Conservation (phyloP, 2,888 invertebrate genomes). For the Cheilosia vernalis region DNA sequence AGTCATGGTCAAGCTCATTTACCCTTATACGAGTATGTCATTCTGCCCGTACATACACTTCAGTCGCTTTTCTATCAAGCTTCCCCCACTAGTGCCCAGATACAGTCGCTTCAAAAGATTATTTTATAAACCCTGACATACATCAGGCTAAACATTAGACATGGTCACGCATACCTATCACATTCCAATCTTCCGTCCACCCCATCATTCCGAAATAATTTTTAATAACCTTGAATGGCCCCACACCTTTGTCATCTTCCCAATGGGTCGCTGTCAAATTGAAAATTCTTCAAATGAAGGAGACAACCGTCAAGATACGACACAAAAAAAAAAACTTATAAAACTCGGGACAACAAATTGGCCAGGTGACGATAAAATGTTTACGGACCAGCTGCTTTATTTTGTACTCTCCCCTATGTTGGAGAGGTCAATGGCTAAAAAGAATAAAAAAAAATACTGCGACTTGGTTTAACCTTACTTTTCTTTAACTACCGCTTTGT, state of each 20-base stretch:
- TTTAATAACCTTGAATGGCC: constrained; percentile 22
- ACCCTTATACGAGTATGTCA: not conserved
- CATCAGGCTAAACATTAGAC: constrained; percentile 58
- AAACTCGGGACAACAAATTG: constrained; percentile 58
- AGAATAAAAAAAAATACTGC: constrained; percentile 26
- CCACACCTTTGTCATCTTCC: constrained; percentile 1
- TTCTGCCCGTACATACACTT: not conserved
- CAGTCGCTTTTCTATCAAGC: constrained; percentile 6
- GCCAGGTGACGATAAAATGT: constrained; percentile 67
- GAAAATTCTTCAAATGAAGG: constrained; percentile 50
- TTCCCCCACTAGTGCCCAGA: not conserved
- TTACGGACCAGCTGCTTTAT: constrained; percentile 34
- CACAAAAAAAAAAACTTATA: constrained; percentile 29
- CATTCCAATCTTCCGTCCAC: constrained; percentile 14
- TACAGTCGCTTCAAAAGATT: constrained; percentile 19
- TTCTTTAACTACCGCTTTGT: constrained; percentile 24
- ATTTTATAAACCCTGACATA: constrained; percentile 37
- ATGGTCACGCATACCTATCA: constrained; percentile 9
- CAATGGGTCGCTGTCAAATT: constrained; percentile 50
- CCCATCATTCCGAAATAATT: not conserved
- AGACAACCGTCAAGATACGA: constrained; percentile 2
- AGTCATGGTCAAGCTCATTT: not conserved
- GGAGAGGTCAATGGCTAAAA: constrained; percentile 36
- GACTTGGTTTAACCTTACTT: constrained; percentile 37
- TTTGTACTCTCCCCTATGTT: constrained; percentile 46